Percentiles rank a stretch among this genome's conserved stretches.
phyloP scores from a whole-genome alignment of 1,140 invertebrate genomes.

The Ladona fulva region DNA sequence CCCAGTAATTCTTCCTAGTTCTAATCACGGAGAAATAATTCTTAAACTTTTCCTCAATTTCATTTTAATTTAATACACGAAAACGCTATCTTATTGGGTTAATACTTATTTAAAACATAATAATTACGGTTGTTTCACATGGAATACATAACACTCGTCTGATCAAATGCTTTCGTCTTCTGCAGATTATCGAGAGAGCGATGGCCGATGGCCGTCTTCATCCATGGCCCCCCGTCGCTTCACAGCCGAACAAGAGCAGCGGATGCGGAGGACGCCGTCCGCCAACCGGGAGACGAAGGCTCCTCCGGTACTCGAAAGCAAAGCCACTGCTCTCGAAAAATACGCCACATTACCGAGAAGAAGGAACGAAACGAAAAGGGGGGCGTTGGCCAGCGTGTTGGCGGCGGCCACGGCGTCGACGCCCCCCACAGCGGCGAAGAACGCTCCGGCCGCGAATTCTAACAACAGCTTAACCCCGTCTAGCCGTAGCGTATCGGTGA shows the following conservation, averaged over 20 bases:
- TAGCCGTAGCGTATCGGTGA: slow-evolving; percentile 25
- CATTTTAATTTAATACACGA: too few relatives aligned
- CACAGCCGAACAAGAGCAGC: background rate
- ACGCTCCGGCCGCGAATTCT: slow-evolving; percentile 11
- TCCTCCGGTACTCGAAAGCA: slow-evolving; percentile 35
- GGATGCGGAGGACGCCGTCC: background rate
- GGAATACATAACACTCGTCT: too few relatives aligned
- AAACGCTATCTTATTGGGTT: too few relatives aligned
- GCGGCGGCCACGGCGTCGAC: slow-evolving; percentile 31
- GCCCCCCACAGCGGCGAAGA: slow-evolving; percentile 29
- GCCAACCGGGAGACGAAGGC: background rate
- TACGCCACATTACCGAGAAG: slow-evolving; percentile 68
- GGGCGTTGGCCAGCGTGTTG: slow-evolving; percentile 36
- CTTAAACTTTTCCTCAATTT: too few relatives aligned
- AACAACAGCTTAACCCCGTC: background rate
- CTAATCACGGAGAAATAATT: too few relatives aligned
- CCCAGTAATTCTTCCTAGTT: too few relatives aligned
- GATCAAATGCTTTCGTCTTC: too few relatives aligned
- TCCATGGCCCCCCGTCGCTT: slow-evolving; percentile 24
- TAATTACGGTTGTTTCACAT: too few relatives aligned
- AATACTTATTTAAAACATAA: too few relatives aligned
- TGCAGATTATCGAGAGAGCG: slow-evolving; percentile 36
- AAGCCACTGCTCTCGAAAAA: slow-evolving; percentile 47
- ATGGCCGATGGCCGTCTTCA: slow-evolving; percentile 52
- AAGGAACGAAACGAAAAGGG: slow-evolving; percentile 44